These are phyloP conservation scores for Apostichopus leukothele DNA, from an alignment of 53 echinoderm and acorn worm species.

Conservation along the genomic window DNA sequence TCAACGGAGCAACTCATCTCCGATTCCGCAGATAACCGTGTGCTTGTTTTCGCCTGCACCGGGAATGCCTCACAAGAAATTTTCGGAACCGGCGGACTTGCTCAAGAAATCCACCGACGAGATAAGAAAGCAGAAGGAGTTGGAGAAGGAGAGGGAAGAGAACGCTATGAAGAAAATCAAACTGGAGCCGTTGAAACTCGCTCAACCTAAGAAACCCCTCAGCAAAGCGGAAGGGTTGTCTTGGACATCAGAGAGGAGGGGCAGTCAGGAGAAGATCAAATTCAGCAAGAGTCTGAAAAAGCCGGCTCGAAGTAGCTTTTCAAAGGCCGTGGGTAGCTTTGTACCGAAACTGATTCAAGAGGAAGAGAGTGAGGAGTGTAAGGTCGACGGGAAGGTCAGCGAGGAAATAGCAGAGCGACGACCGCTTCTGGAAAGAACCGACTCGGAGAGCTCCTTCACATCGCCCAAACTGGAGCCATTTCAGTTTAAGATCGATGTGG, in stretches of 20 bases:
- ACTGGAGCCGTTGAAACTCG: slow-evolving; percentile 54
- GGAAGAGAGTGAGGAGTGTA: slow-evolving; percentile 66
- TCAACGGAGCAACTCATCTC: slow-evolving; percentile 94
- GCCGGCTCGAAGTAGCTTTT: slow-evolving; percentile 54
- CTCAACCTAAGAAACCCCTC: slow-evolving; percentile 57
- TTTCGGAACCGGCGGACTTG: slow-evolving; percentile 74
- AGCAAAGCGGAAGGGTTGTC: slow-evolving; percentile 43
- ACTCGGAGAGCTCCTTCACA: slow-evolving; percentile 60
- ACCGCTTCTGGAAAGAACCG: slow-evolving; percentile 61
- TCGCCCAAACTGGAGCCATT: slow-evolving; percentile 83
- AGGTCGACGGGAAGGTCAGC: slow-evolving; percentile 29
- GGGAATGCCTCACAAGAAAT: slow-evolving; percentile 86
- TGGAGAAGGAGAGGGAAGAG: slow-evolving; percentile 59
- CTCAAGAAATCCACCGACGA: slow-evolving; percentile 6
- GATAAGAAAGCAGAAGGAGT: slow-evolving; percentile 32
- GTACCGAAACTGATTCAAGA: slow-evolving; percentile 91
- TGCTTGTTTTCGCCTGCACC: slow-evolving; percentile 87
- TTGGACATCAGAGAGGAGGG: slow-evolving; percentile 56
- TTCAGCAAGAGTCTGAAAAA: slow-evolving; percentile 53
- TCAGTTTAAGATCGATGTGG: slow-evolving; percentile 91
- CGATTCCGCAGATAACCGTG: slow-evolving; percentile 92
- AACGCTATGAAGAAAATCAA: slow-evolving; percentile 82
- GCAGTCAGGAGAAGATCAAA: slow-evolving; percentile 59
- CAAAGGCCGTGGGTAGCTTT: slow-evolving; percentile 67
- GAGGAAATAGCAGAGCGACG: slow-evolving; percentile 33